A percentile compares a stretch with the other conserved stretches of the same genome.
phyloP scores from a whole-genome alignment of 1,140 invertebrate genomes.

The Caenorhabditis brenneri region DNA sequence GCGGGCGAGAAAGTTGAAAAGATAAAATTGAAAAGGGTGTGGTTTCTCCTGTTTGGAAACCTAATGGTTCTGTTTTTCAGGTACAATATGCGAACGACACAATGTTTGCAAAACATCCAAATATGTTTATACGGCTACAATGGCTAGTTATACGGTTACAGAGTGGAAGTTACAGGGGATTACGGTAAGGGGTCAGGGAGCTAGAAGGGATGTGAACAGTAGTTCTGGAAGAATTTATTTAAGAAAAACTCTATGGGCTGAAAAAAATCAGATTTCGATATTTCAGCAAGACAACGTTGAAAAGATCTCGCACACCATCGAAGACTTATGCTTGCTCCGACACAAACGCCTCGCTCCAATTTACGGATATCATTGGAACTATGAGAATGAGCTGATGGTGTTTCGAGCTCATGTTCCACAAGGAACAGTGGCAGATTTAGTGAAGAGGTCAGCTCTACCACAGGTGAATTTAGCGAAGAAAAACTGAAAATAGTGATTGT shows the following conservation, averaged over 20 bases:
- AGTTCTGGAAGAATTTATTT: background rate
- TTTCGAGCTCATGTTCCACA: conserved; percentile 30
- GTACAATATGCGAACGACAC: conserved; percentile 17
- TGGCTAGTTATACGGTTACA: conserved; percentile 38
- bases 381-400: background rate
- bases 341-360: background rate
- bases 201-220: too few species aligned
- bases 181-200: background rate
- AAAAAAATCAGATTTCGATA: background rate
- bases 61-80: background rate
- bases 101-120: conserved; percentile 27
- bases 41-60: background rate
- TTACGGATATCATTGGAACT: conserved; percentile 16
- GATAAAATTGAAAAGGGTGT: background rate
- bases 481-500: background rate
- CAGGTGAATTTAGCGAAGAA: background rate
- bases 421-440: conserved; percentile 40
- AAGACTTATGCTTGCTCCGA: background rate
- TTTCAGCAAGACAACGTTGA: background rate
- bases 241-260: too few species aligned
- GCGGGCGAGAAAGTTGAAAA: background rate
- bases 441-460: conserved; percentile 9
- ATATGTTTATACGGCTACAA: conserved; percentile 17
- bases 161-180: conserved; percentile 37
- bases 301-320: background rate